Percentiles rank a stretch among this genome's conserved stretches.
Conservation (phyloP, 2,113 vertebrate species). For the Ictalurus furcatus region DNA sequence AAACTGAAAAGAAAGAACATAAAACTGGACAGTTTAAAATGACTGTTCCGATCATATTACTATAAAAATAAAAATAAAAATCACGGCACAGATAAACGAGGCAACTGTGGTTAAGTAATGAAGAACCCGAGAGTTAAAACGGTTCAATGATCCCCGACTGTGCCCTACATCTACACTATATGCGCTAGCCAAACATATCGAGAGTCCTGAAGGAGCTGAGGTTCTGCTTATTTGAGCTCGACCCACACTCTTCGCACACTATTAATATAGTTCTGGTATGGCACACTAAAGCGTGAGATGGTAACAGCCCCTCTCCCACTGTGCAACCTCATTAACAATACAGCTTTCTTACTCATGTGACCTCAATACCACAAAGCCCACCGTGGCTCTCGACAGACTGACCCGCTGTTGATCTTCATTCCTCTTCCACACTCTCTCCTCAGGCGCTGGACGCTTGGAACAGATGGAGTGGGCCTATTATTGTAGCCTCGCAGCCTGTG, state of each 20-base stretch:
- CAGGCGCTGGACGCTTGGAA: slow-evolving; percentile 46
- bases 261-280: slow-evolving; percentile 17
- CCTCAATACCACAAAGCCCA: slow-evolving; percentile 32
- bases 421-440: slow-evolving; percentile 39
- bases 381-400: slow-evolving; percentile 34
- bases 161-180: background rate
- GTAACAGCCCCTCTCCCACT: slow-evolving; percentile 6
- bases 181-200: background rate
- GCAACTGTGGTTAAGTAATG: background rate
- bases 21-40: background rate
- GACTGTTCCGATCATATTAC: background rate
- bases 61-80: background rate
- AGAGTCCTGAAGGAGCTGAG: background rate
- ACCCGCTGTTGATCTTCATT: slow-evolving; percentile 37
- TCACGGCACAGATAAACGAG: background rate
- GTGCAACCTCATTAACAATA: slow-evolving; percentile 39
- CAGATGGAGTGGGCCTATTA: slow-evolving; percentile 62
- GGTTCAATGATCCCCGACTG: background rate
- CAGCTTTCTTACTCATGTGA: slow-evolving; percentile 21
- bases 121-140: background rate
- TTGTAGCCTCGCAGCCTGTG: slow-evolving; percentile 57
- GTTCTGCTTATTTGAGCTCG: background rate
- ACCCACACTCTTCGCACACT: background rate
- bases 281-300: background rate
- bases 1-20: background rate